Conservation (phyloP, 2,113 vertebrate species). For the Alligator mississippiensis region DNA sequence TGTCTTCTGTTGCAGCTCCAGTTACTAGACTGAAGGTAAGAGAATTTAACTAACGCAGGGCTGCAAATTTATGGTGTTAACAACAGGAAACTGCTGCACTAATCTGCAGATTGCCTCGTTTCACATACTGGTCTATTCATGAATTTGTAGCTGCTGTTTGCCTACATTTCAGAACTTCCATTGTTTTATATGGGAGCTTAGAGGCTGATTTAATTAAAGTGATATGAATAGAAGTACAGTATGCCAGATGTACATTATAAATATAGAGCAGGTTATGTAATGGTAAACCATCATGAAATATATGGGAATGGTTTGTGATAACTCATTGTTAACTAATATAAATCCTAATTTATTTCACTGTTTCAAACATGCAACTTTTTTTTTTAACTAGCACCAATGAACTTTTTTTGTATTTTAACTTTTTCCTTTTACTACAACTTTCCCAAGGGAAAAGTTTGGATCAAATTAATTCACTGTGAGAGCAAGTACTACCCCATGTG, state of each 20-base stretch:
- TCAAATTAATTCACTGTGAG: constrained; percentile 69
- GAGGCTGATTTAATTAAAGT: constrained; percentile 84
- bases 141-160: constrained; percentile 38
- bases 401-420: constrained; percentile 71
- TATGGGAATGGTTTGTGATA: constrained; percentile 76
- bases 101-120: constrained; percentile 44
- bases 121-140: constrained; percentile 57
- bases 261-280: constrained; percentile 80
- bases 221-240: constrained; percentile 78
- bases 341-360: constrained; percentile 80
- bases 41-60: constrained; percentile 8
- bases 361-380: constrained; percentile 62
- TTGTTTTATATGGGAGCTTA: constrained; percentile 76
- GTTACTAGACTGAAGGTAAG: not conserved
- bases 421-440: constrained; percentile 64
- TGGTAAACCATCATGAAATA: constrained; percentile 79
- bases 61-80: constrained; percentile 40
- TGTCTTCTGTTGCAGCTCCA: not conserved
- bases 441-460: constrained; percentile 69
- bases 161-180: constrained; percentile 57
- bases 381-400: constrained; percentile 74
- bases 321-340: constrained; percentile 80
- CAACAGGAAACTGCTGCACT: constrained; percentile 39
- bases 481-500: constrained; percentile 44
- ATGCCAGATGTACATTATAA: constrained; percentile 81